These are phyloP conservation scores for Spilosoma lubricipeda DNA, from an alignment of 2,888 invertebrate species.

Conservation along the genomic window DNA sequence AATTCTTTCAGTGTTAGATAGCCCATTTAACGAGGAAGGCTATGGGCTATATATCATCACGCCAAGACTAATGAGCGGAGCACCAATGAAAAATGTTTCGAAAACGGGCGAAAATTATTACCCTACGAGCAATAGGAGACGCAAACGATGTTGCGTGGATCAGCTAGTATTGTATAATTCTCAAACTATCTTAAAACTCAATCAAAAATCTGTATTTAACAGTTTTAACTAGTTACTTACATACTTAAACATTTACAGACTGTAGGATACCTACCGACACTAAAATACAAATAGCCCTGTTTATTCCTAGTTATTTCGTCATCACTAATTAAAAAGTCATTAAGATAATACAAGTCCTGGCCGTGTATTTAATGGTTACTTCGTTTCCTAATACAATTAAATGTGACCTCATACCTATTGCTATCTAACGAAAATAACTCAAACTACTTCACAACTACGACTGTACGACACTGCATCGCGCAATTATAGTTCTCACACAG, in stretches of 20 bases:
- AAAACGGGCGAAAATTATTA: too few species aligned
- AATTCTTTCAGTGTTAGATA: too few species aligned
- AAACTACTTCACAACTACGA: neutral
- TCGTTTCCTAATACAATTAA: slow-evolving; percentile 2
- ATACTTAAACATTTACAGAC: neutral
- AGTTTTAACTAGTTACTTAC: too few species aligned
- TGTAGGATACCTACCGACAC: neutral
- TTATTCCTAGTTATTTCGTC: neutral
- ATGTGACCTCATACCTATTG: neutral
- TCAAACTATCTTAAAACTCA: too few species aligned
- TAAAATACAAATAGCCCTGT: neutral
- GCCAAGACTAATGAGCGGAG: too few species aligned
- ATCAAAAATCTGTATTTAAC: too few species aligned
- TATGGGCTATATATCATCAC: too few species aligned
- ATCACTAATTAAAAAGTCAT: neutral
- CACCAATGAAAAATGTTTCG: too few species aligned
- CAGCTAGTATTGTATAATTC: too few species aligned
- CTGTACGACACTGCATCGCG: neutral
- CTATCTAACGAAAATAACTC: neutral
- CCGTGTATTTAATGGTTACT: neutral
- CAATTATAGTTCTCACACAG: neutral
- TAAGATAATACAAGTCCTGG: neutral
- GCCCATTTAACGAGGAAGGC: too few species aligned
- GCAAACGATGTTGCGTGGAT: too few species aligned
- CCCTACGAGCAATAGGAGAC: too few species aligned